A percentile compares a stretch with the other conserved stretches of the same genome.
Conservation (phyloP, 2,888 invertebrate species). For the Clitarchus hookeri region DNA sequence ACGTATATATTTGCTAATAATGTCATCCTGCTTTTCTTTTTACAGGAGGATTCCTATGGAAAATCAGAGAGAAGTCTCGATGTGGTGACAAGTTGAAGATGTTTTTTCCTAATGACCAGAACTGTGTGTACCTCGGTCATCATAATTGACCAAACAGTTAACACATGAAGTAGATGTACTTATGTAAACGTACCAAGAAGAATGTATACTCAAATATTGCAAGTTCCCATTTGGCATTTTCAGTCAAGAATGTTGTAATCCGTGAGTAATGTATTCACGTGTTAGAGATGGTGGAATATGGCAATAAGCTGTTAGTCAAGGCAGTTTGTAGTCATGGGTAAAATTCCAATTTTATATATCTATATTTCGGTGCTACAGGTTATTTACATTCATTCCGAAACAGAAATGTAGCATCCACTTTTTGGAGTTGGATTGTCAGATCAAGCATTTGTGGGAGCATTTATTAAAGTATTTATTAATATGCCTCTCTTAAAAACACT, state of each 20-base stretch:
- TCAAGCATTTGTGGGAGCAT: too few species aligned
- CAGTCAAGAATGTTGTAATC: not conserved
- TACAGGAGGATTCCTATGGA: not conserved
- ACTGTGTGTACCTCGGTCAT: not conserved
- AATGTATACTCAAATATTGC: not conserved
- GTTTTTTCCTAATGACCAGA: not conserved
- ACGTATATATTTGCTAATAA: too few species aligned
- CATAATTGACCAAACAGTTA: not conserved
- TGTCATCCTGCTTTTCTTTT: not conserved
- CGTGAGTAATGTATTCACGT: not conserved
- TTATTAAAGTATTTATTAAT: too few species aligned
- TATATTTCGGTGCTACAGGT: too few species aligned
- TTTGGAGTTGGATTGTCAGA: too few species aligned
- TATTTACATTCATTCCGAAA: too few species aligned
- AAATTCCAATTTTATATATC: not conserved
- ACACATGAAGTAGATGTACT: not conserved
- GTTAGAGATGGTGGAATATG: not conserved
- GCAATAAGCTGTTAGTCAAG: not conserved
- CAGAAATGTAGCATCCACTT: too few species aligned
- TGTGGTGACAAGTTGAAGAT: not conserved
- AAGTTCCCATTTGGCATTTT: not conserved
- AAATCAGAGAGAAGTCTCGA: not conserved
- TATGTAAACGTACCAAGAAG: not conserved
- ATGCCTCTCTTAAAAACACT: too few species aligned
- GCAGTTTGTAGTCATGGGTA: not conserved